These are phyloP conservation scores for Tetragonula carbonaria DNA, from an alignment of 2,888 invertebrate species.

Conservation along the genomic window DNA sequence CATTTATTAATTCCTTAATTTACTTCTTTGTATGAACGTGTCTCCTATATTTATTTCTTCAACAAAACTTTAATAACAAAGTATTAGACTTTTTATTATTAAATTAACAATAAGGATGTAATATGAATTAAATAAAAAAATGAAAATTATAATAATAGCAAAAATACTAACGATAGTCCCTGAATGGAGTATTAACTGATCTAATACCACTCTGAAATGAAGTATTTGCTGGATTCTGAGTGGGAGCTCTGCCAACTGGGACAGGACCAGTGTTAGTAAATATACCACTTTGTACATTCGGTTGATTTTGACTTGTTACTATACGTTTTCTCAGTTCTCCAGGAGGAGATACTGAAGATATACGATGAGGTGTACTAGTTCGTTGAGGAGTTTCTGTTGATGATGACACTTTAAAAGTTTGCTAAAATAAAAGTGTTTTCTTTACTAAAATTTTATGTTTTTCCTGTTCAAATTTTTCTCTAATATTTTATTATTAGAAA, in stretches of 20 bases:
- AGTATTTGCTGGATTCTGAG: conserved; percentile 68
- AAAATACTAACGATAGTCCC: conserved; percentile 63
- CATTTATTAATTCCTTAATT: no score
- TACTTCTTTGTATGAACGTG: no score
- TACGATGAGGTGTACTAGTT: conserved; percentile 68
- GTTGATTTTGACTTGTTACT: conserved; percentile 70
- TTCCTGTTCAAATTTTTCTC: not conserved
- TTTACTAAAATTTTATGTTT: conserved; percentile 18
- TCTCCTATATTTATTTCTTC: no score
- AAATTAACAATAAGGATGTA: not conserved
- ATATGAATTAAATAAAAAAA: conserved; percentile 5
- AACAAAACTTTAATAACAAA: no score
- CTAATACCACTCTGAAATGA: conserved; percentile 71
- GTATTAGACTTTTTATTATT: no score
- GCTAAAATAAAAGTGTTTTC: conserved; percentile 64
- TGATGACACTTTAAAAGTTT: conserved; percentile 25
- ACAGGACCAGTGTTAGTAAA: conserved; percentile 57
- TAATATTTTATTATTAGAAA: not conserved
- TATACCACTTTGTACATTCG: conserved; percentile 67
- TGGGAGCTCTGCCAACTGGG: conserved; percentile 68
- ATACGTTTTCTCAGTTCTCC: conserved; percentile 77
- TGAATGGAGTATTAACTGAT: conserved; percentile 72
- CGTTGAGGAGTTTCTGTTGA: conserved; percentile 69
- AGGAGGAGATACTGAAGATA: conserved; percentile 65
- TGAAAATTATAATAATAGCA: not conserved